Conservation (phyloP, 1,140 invertebrate genomes). For the Caenorhabditis inopinata region DNA sequence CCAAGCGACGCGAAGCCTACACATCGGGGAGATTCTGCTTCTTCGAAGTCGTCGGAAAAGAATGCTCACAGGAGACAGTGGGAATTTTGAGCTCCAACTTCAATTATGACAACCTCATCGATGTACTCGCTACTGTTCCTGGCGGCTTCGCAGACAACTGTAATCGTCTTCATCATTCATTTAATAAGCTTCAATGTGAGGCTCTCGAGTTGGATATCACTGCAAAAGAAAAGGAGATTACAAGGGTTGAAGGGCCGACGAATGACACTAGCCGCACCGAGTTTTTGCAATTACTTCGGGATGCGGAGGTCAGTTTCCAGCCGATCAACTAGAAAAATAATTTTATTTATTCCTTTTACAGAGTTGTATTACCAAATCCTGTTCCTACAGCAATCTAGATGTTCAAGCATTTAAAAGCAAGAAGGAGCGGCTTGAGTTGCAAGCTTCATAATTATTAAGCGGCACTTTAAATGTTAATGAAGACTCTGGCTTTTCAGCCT, state of each 20-base stretch:
- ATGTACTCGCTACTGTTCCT: not conserved
- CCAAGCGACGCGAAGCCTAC: not conserved
- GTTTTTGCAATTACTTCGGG: not conserved
- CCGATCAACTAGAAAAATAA: too few relatives aligned
- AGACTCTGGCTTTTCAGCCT: too few relatives aligned
- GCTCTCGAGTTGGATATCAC: not conserved
- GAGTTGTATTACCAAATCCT: too few relatives aligned
- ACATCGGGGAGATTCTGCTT: not conserved
- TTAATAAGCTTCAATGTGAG: constrained; percentile 11
- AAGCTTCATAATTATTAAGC: too few relatives aligned
- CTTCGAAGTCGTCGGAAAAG: constrained; percentile 3
- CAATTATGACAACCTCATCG: constrained; percentile 12
- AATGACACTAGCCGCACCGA: not conserved
- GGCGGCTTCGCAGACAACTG: not conserved
- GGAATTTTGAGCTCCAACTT: not conserved
- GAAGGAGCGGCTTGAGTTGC: too few relatives aligned
- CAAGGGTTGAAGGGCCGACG: not conserved
- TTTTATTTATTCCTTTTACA: too few relatives aligned
- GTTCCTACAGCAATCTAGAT: too few relatives aligned
- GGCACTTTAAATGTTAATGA: too few relatives aligned
- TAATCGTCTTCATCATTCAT: not conserved
- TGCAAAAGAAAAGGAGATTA: not conserved
- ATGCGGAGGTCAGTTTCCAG: not conserved
- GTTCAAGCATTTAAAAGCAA: too few relatives aligned
- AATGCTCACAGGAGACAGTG: not conserved